A percentile compares a stretch with the other conserved stretches of the same genome.
These are phyloP conservation scores for Sogatella furcifera DNA, from an alignment of 1,140 invertebrate species.

Conservation along the genomic window DNA sequence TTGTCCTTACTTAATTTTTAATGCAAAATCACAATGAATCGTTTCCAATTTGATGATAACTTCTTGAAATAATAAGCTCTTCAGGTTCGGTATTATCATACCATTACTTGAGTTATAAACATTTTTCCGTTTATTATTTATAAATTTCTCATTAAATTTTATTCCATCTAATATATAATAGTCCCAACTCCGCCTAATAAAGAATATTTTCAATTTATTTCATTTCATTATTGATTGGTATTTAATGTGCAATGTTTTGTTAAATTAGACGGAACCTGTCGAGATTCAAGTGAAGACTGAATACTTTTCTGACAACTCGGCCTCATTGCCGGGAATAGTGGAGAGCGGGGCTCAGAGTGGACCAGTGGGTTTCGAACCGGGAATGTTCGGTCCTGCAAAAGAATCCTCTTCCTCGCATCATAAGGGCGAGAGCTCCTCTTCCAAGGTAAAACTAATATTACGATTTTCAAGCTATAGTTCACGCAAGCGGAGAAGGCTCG, in stretches of 20 bases:
- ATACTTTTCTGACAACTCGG: constrained; percentile 65
- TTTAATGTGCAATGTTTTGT: background rate
- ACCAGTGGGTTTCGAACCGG: constrained; percentile 64
- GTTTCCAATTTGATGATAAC: no score
- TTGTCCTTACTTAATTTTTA: no score
- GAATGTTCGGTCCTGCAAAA: constrained; percentile 56
- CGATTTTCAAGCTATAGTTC: background rate
- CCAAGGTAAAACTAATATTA: constrained; percentile 36
- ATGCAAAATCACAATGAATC: no score
- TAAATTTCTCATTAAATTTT: no score
- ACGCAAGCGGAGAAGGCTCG: no score
- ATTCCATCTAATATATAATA: no score
- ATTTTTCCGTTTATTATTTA: no score
- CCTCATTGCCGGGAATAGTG: constrained; percentile 54
- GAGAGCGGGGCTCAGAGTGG: constrained; percentile 34
- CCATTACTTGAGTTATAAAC: no score
- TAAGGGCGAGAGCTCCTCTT: constrained; percentile 37
- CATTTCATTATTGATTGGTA: no score
- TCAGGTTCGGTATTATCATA: no score
- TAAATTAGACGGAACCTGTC: constrained; percentile 11
- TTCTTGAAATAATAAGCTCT: no score
- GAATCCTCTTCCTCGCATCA: constrained; percentile 29
- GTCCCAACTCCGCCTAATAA: background rate
- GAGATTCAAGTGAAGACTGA: constrained; percentile 46
- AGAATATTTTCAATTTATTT: background rate